Evolutionary conservation across 2,113 vertebrate species (phyloP).

Genomic region (Eidolon helvum): DNA sequence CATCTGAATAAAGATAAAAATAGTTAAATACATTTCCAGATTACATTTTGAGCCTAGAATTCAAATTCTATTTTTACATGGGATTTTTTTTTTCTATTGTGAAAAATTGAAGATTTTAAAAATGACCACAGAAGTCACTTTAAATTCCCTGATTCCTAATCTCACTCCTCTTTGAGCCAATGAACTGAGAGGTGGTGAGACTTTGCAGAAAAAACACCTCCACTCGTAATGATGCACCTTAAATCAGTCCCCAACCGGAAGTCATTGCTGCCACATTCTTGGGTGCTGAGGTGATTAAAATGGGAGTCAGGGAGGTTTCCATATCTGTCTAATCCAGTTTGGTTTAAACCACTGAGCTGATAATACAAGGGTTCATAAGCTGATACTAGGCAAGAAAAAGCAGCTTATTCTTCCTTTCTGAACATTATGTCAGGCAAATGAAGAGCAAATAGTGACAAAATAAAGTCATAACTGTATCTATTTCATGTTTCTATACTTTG

Average conservation of each 20-base stretch:
- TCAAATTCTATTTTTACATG: not conserved
- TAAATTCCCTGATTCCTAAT: not conserved
- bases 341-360: constrained; percentile 67
- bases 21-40: not conserved
- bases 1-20: not conserved
- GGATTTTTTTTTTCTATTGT: not conserved
- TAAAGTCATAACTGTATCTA: not conserved
- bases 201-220: not conserved
- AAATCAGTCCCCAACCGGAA: not conserved
- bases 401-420: constrained; percentile 62
- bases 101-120: not conserved
- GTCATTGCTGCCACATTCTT: not conserved
- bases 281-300: not conserved
- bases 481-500: not conserved
- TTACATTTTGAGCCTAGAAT: not conserved
- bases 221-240: rapidly evolving
- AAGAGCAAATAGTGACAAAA: constrained; percentile 42
- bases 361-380: constrained; percentile 44
- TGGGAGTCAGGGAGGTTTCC: not conserved
- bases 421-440: constrained; percentile 24
- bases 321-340: not conserved
- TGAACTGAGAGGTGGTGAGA: not conserved
- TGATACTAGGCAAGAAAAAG: constrained; percentile 45
- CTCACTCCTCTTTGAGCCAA: not conserved
- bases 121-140: not conserved